These are phyloP conservation scores for Chymomyza costata DNA, from an alignment of 1,140 invertebrate species.

Conservation along the genomic window DNA sequence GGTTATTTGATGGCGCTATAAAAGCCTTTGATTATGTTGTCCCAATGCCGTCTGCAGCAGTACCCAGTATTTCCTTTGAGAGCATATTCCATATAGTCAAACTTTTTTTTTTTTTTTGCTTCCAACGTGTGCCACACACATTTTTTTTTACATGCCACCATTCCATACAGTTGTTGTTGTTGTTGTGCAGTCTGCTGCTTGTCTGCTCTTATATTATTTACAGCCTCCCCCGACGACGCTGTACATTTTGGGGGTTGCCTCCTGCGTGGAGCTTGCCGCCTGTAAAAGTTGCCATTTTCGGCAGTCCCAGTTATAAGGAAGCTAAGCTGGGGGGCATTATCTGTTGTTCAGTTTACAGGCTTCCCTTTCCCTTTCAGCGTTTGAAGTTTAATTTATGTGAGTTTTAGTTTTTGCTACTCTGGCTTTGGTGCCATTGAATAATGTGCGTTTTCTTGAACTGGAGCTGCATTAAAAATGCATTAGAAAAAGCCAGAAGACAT, in stretches of 20 bases:
- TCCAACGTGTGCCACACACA: neutral
- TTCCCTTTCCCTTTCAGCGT: conserved; percentile 6
- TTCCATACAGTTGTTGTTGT: conserved; percentile 22
- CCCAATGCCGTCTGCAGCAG: neutral
- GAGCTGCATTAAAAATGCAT: conserved; percentile 64
- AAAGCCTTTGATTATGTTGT: conserved; percentile 61
- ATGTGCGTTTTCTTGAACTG: conserved; percentile 22
- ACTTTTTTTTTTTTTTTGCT: conserved; percentile 3
- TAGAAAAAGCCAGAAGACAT: conserved; percentile 21
- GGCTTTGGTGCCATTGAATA: neutral
- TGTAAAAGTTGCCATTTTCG: no score
- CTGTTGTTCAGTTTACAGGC: neutral
- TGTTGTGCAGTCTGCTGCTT: conserved; percentile 49
- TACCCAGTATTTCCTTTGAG: conserved; percentile 43
- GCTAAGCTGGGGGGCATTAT: no score
- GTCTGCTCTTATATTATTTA: conserved; percentile 66
- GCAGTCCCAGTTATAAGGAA: neutral
- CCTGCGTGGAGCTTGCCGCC: neutral
- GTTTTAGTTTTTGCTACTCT: conserved; percentile 26
- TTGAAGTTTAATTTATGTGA: conserved; percentile 45
- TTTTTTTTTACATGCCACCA: conserved; percentile 16
- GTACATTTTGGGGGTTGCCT: conserved; percentile 14
- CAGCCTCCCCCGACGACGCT: conserved; percentile 35
- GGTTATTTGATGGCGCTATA: conserved; percentile 54
- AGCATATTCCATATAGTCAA: conserved; percentile 8